These are phyloP conservation scores for Dichetophora obliterata DNA, from an alignment of 2,888 invertebrate species.

Conservation along the genomic window DNA sequence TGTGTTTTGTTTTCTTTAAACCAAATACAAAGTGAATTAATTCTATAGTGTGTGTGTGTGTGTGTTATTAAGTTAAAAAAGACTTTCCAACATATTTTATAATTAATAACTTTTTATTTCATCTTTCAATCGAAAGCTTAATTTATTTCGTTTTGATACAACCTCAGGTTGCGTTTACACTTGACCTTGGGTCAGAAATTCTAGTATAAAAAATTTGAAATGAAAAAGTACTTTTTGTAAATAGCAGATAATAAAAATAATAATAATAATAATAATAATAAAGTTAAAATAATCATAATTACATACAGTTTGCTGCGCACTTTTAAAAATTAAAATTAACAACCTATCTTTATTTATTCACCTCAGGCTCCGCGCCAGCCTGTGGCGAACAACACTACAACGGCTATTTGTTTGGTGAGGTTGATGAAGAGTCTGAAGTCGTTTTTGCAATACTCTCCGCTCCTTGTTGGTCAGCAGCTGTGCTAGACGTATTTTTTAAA, in stretches of 20 bases:
- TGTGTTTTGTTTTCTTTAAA: conserved; percentile 48
- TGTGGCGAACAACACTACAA: conserved; percentile 18
- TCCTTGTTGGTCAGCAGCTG: conserved; percentile 13
- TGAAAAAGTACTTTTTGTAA: conserved; percentile 16
- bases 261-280: conserved; percentile 24
- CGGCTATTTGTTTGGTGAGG: conserved; percentile 28
- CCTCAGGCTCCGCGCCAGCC: neutral
- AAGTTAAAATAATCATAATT: conserved; percentile 34
- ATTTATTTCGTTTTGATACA: conserved; percentile 31
- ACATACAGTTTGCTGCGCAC: conserved; percentile 29
- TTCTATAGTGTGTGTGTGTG: conserved; percentile 17
- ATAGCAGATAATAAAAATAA: conserved; percentile 15
- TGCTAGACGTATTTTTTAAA: conserved; percentile 1
- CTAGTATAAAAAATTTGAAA: conserved; percentile 41
- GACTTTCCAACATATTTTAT: conserved; percentile 23
- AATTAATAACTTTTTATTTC: conserved; percentile 11
- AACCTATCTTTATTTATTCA: conserved; percentile 25
- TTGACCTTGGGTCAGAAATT: conserved; percentile 60
- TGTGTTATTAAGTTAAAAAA: conserved; percentile 25
- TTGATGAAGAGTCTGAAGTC: neutral
- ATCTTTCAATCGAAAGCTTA: conserved; percentile 20
- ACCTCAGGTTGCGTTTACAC: conserved; percentile 37
- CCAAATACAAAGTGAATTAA: conserved; percentile 46
- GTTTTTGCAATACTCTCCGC: conserved; percentile 24
- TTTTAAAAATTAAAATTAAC: conserved; percentile 36